Evolutionary conservation across 2,888 invertebrate species (phyloP).

Genomic region (Corythucha ciliata): DNA sequence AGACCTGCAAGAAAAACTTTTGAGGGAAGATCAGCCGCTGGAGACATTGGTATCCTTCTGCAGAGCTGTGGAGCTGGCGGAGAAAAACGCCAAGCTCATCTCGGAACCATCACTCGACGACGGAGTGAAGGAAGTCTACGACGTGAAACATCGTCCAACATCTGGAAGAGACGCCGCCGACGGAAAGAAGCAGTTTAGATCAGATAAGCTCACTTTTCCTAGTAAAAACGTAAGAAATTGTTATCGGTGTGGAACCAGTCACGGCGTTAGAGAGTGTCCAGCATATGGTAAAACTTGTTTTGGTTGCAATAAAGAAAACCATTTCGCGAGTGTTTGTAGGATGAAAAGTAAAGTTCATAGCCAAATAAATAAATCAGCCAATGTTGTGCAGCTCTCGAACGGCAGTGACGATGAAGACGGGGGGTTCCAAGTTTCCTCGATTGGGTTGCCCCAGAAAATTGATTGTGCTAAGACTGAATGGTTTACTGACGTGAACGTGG

Average conservation of each 20-base stretch:
- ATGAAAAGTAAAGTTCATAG: slow-evolving; percentile 7
- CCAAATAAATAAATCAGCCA: background rate
- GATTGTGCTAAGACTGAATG: slow-evolving; percentile 7
- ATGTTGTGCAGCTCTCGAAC: background rate
- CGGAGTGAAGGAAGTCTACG: background rate
- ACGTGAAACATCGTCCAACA: background rate
- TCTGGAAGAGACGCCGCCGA: background rate
- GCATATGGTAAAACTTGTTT: background rate
- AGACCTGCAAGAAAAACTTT: slow-evolving; percentile 17
- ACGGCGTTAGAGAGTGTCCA: slow-evolving; percentile 3
- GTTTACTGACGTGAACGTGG: background rate
- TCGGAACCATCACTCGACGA: slow-evolving; percentile 3
- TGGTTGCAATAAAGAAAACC: background rate
- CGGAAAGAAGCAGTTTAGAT: background rate
- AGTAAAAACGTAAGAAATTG: slow-evolving; percentile 1
- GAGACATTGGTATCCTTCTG: background rate
- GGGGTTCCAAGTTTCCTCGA: too few species aligned
- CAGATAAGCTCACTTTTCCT: too few species aligned
- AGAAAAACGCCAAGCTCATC: background rate
- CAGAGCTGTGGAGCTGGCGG: slow-evolving; percentile 3
- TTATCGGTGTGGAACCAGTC: background rate
- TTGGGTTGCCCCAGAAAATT: too few species aligned
- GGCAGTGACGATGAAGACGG: background rate
- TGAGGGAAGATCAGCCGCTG: slow-evolving; percentile 18
- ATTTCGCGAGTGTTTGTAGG: slow-evolving; percentile 4